Evolutionary conservation across 2,888 invertebrate genomes (phyloP).

Genomic region (Meloe dianella): DNA sequence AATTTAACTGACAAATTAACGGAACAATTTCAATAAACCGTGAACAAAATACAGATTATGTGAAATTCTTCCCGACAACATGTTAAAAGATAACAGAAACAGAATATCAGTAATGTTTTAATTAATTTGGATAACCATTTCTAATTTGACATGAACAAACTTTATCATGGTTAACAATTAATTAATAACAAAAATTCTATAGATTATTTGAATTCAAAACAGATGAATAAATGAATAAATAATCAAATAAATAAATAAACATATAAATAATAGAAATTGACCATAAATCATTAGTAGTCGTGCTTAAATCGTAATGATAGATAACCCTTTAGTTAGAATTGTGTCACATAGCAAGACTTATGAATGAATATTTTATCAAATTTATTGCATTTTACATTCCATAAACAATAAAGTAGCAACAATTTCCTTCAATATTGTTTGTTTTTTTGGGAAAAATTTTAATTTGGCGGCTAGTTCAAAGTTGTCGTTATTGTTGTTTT

Average conservation of each 20-base stretch:
- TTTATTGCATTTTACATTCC: neutral
- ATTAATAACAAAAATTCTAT: neutral
- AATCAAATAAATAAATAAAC: neutral
- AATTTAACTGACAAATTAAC: constrained; percentile 7
- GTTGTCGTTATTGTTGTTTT: neutral
- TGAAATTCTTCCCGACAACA: neutral
- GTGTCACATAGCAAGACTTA: neutral
- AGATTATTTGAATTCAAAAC: neutral
- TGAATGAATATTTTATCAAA: constrained; percentile 6
- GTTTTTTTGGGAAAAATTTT: neutral
- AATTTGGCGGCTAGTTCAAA: neutral
- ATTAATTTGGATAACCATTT: neutral
- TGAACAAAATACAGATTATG: neutral
- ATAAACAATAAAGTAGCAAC: neutral
- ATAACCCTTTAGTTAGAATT: neutral
- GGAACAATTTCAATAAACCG: neutral
- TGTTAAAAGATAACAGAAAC: neutral
- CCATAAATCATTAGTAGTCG: neutral
- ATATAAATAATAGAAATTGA: neutral
- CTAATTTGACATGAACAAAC: constrained; percentile 4
- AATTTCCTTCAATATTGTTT: neutral
- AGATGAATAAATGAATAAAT: neutral
- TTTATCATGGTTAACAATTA: constrained; percentile 1
- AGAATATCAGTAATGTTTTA: neutral
- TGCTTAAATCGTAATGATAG: constrained; percentile 1